Evolutionary conservation across 2,797 vertebrate genomes (phyloP), one percentile per base, ranked within the genome.

Genomic region (Pangasius krempfi): DNA sequence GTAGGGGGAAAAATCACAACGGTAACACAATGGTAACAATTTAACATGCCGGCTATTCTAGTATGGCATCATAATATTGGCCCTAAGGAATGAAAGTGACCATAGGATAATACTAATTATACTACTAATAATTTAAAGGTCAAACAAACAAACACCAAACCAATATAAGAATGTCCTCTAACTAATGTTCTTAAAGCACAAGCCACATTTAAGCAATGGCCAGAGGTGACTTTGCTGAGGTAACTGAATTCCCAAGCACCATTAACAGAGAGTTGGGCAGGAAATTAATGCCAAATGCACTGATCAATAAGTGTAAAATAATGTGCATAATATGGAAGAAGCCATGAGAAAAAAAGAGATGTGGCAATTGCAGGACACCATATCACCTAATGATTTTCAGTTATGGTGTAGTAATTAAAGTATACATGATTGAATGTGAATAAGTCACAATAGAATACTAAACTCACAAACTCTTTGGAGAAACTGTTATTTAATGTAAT

Each of bases 231-330:
- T 68, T 44, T 40, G 70, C 70, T 92, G 94, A 96, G 95, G 94
- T 94, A 94, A 95, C 91, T 91, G 89, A 89, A 93, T 93, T 93
- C 95, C 94, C 91, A 94, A 93, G 94, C 87, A 94, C 93, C 94
- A 89, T 83, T 94, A 94, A 95, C 93, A 95, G 92, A 92, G 94
- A 81, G 92, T 30, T 95, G 92, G 95, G 91, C 44, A 94, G 91
- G 92, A 96, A 96, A 96, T 97, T 95, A 7, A 96, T 96, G 93
- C 87, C 91, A 94, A 94, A 89, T 1, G 1, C 94, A 95, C 94
- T 94, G 92, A 94, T 94, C 94, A 85, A 93, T 94, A 93, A 94
- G 82, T 91, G 94, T 88, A 93, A 95, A 86, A 6, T 89, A 94
- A 91, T 94, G 91, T 93, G 9, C 30, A 58, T 80, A 58, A 80